phyloP scores from a whole-genome alignment of 2,797 vertebrate genomes.

The Siniperca obscura region DNA sequence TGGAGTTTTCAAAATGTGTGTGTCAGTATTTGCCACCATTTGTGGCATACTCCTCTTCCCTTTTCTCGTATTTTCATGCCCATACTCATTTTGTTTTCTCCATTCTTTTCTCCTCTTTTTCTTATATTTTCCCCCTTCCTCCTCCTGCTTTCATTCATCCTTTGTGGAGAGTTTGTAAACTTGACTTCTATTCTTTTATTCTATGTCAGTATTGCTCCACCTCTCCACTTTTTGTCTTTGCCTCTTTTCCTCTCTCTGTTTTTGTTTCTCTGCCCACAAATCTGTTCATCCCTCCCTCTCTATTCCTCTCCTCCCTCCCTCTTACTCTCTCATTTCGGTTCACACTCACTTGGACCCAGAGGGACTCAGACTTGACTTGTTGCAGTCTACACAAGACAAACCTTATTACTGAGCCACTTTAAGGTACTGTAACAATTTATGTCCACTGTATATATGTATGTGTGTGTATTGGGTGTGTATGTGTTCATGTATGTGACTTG shows the following conservation, averaged over 20 bases:
- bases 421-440: slow-evolving; percentile 53
- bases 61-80: not conserved
- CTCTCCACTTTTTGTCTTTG: not conserved
- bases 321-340: slow-evolving; percentile 19
- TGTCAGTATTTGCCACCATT: not conserved
- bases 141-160: not conserved
- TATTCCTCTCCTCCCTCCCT: not conserved
- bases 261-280: slow-evolving; percentile 47
- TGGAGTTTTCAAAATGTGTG: slow-evolving; percentile 38
- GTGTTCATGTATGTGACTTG: not conserved
- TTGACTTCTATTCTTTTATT: not conserved
- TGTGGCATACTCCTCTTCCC: not conserved
- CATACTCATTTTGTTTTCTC: not conserved
- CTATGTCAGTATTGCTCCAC: slow-evolving; percentile 2
- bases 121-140: not conserved
- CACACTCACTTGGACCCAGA: slow-evolving; percentile 46
- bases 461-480: slow-evolving; percentile 1
- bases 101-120: too few relatives aligned
- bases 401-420: slow-evolving; percentile 19
- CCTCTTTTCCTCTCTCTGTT: slow-evolving; percentile 2
- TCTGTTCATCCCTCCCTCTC: slow-evolving; percentile 30
- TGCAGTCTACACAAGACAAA: slow-evolving; percentile 36
- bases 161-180: not conserved
- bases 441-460: slow-evolving; percentile 22
- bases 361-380: slow-evolving; percentile 44